Evolutionary conservation across 2,797 vertebrate genomes (phyloP), one percentile per base, ranked within the genome.

Genomic region (Bufotes viridis): DNA sequence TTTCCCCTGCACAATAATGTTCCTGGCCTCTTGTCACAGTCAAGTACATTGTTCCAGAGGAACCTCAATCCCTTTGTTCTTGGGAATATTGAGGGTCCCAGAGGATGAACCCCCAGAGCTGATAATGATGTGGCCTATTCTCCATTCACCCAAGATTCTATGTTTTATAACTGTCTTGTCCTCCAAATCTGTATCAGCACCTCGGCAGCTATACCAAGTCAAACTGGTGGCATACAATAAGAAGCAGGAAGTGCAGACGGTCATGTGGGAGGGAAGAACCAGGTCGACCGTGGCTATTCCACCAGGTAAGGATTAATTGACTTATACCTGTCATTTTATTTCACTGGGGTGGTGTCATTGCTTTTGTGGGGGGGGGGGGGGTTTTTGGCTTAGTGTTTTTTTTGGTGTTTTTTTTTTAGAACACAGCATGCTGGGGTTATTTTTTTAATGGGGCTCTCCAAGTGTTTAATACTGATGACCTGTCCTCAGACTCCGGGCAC

Each of bases 221-320:
- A 98, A 96, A 92, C 94, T 99, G 26, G 97, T 97, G 94, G 96
- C 97, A 0, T 98, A 97, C 93, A 98, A 96, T 92, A 99, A 97
- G 88, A 97, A 97, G 0, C 95, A 95, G 78, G 98, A 99, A 0
- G 97, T 97, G 90, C 97, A 97, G 0, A 96, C 97, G 0, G 97
- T 96, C 0, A 95, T 97, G 89, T 99, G 98, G 98, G 98, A 98
- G 88, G 98, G 98, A 90, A 97, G 95, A 90, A 99, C 98, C 0
- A 97, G 97, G 86, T 98, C 95, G 90, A 92, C 93, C 3, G 94
- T 93, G 2, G 92, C 61, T 0, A 70, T 94, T 90, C 94, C 91
- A 63, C 93, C 90, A 92, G 94, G 97, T 97, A 92, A 92, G 94
- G 53, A 18, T 72, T 9, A 34, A 2, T 65, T 7, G 1, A 11